phyloP scores from a whole-genome alignment of 2,888 invertebrate genomes.

The Acronicta aceris region DNA sequence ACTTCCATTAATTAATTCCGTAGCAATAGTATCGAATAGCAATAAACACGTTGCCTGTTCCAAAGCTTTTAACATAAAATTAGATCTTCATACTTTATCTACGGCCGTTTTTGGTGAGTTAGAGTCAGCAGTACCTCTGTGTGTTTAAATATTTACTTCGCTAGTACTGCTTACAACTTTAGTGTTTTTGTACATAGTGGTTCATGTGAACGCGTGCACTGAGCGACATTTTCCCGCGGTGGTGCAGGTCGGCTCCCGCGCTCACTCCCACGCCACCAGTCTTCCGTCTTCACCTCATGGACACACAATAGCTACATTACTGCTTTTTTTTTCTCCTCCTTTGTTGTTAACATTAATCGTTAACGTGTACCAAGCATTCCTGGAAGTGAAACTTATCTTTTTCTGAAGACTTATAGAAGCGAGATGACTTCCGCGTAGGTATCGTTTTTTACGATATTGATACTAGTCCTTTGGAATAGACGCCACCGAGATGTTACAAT shows the following conservation, averaged over 20 bases:
- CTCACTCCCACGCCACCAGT: slow-evolving; percentile 79
- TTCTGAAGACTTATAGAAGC: slow-evolving; percentile 75
- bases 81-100: slow-evolving; percentile 51
- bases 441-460: slow-evolving; percentile 67
- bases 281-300: slow-evolving; percentile 79
- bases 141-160: slow-evolving; percentile 42
- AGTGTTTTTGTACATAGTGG: slow-evolving; percentile 55
- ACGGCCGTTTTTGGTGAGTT: slow-evolving; percentile 31
- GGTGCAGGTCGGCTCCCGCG: slow-evolving; percentile 72
- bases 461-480: slow-evolving; percentile 70
- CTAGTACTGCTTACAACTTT: slow-evolving; percentile 32
- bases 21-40: slow-evolving; percentile 62
- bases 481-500: slow-evolving; percentile 71
- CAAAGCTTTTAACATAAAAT: slow-evolving; percentile 55
- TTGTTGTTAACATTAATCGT: slow-evolving; percentile 80
- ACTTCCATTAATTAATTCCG: slow-evolving; percentile 66
- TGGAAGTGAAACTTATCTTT: slow-evolving; percentile 82
- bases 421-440: slow-evolving; percentile 80
- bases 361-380: slow-evolving; percentile 77
- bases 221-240: slow-evolving; percentile 80
- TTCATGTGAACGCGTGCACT: slow-evolving; percentile 70
- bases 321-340: slow-evolving; percentile 80
- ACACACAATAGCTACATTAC: slow-evolving; percentile 82
- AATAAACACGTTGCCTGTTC: slow-evolving; percentile 61
- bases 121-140: slow-evolving; percentile 24